Base-by-base conservation (phyloP, 2,888 invertebrate species). In the Scelioninae gen. 2 region DNA sequence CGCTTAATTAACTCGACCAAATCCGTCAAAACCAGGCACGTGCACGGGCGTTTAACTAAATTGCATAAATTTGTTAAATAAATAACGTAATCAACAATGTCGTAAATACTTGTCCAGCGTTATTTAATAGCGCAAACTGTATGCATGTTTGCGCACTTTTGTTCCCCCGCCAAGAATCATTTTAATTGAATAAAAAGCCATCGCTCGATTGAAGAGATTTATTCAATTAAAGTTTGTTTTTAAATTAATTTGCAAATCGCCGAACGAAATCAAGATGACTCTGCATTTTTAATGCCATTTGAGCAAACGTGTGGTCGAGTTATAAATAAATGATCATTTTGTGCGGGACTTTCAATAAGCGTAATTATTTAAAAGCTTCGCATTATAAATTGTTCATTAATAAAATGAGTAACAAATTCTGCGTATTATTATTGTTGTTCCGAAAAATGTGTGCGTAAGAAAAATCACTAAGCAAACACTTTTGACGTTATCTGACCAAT, bases 21-120 rank as follows among this genome's bases (percentile, higher is more conserved):
- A 72, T 64, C 45, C 61, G 57, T 35, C 50, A 28, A 28, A 60
- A 33, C 41, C 25, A 22, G 31, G 46, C 43, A 37, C 64, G 28
- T n/a, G n/a, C n/a, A n/a, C 35, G 25, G 22, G 60, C 48, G 9
- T 65, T 61, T 60, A 73, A 57, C 55, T 53, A 55, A 73, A 73
- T 67, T 67, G 50, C 55, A 67, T 73, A 60, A 73, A 73, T 61
- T 73, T 67, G 61, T 67, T 53, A 55, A 31, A 61, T 67, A 67
- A 67, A 67, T 65, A 58, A 65, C 61, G 53, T 22, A 72, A 72
- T 61, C 53, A 61, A 37, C 72, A 60, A 55, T 43, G 48, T 48
- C 37, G 53, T 53, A 60, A 65, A 65, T 65, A 60, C 9, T 64
- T 65, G 41, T 60, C 35, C 28, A 13, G 18, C 45, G 58, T 52